phyloP scores from a whole-genome alignment of 2,888 invertebrate genomes.

The Scelioninae gen. 2 region DNA sequence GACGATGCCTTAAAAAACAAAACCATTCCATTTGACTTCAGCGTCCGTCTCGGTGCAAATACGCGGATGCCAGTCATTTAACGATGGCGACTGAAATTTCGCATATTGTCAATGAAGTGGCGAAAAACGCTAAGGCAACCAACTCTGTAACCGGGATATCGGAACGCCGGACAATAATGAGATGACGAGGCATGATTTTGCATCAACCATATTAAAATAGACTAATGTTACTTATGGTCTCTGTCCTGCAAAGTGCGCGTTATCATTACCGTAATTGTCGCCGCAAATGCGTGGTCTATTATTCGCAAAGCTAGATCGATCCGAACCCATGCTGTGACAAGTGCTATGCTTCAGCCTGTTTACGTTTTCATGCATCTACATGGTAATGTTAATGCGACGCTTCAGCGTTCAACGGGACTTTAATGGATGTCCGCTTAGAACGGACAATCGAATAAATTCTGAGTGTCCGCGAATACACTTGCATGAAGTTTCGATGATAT shows the following conservation, averaged over 20 bases:
- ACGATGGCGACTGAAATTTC: background rate
- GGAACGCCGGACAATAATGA: slow-evolving; percentile 43
- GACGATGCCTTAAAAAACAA: too few relatives aligned
- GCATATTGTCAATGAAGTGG: too few relatives aligned
- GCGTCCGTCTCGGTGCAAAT: too few relatives aligned
- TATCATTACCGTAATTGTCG: slow-evolving; percentile 60
- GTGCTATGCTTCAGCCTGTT: slow-evolving; percentile 61
- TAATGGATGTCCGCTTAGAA: slow-evolving; percentile 59
- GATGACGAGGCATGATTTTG: slow-evolving; percentile 53
- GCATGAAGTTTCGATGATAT: slow-evolving; percentile 50
- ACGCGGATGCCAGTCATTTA: too few relatives aligned
- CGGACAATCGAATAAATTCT: slow-evolving; percentile 59
- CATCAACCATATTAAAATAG: slow-evolving; percentile 55
- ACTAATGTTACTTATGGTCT: slow-evolving; percentile 59
- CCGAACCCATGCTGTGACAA: slow-evolving; percentile 58
- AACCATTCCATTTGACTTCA: too few relatives aligned
- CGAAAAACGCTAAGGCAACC: slow-evolving; percentile 14
- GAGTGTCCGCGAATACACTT: slow-evolving; percentile 48
- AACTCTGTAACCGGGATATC: slow-evolving; percentile 19
- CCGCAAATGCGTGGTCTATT: slow-evolving; percentile 61
- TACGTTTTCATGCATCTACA: slow-evolving; percentile 61
- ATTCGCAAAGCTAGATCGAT: slow-evolving; percentile 61
- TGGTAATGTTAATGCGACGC: slow-evolving; percentile 60
- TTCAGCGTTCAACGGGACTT: slow-evolving; percentile 59
- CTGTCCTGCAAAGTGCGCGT: slow-evolving; percentile 57